Conservation (phyloP, 1,140 invertebrate genomes). For the Halesus radiatus region DNA sequence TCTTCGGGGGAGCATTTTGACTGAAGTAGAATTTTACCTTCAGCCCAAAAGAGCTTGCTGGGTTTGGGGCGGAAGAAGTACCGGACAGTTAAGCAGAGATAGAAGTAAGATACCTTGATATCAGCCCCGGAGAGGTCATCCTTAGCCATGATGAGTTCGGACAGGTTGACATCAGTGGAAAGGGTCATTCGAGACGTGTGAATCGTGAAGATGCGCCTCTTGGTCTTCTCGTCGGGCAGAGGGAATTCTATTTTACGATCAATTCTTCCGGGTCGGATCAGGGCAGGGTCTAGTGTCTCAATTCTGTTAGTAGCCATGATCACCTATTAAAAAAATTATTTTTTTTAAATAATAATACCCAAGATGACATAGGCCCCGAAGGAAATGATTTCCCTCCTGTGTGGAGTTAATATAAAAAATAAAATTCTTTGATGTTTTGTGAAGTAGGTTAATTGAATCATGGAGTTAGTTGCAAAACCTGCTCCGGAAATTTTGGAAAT, state of each 20-base stretch:
- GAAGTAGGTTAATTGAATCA: no score
- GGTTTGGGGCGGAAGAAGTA: no score
- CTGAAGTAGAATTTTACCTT: no score
- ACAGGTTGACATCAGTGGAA: constrained; percentile 96
- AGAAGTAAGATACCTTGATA: constrained; percentile 76
- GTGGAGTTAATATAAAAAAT: no score
- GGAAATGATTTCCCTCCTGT: no score
- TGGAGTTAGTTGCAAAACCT: no score
- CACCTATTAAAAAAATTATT: constrained; percentile 76
- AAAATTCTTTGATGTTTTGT: no score
- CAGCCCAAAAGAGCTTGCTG: no score
- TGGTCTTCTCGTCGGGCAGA: constrained; percentile 99
- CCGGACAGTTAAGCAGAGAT: no score
- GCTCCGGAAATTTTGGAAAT: no score
- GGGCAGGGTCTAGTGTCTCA: constrained; percentile 98
- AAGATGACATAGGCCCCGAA: neutral
- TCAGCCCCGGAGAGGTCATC: constrained; percentile 99
- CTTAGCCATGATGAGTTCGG: constrained; percentile 98
- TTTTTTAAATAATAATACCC: no score
- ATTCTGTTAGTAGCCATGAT: constrained; percentile 99
- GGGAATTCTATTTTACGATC: constrained; percentile 99
- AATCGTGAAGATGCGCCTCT: constrained; percentile 97
- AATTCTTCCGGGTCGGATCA: constrained; percentile 98
- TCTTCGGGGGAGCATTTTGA: no score
- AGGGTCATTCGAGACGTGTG: constrained; percentile 99